Evolutionary conservation across 2,888 invertebrate species (phyloP), one percentile per base, ranked within the genome.

Genomic region (Synergus japonicus): DNA sequence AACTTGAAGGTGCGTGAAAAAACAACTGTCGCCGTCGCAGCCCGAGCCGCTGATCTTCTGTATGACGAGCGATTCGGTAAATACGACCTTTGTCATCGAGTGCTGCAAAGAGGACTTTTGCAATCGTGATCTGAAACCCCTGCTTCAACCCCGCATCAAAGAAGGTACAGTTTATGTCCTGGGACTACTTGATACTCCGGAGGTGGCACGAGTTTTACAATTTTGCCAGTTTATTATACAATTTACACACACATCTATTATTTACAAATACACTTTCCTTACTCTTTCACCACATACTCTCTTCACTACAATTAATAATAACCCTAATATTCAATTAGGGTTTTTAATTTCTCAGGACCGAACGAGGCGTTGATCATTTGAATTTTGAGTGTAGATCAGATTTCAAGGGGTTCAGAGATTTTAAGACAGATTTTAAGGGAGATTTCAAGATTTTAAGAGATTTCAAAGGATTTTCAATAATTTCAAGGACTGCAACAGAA

Each of bases 61-160:
- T 94, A 95, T 95, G 93, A 94, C 95, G 93, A 95, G 95, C 93
- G 95, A 94, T 93, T 94, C 94, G 93, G 94, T 94, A 93, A 96
- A 96, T 94, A 95, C 95, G 91, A 94, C 95, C 89, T 95, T 96
- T 94, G 95, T 95, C 93, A 95, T 96, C 94, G 94, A 95, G 92
- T 97, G 97, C 95, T 97, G 97, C 95, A 95, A 95, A 93, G 93
- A 95, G 93, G 94, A 94, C 94, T 95, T 95, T 95, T 96, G 96
- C 95, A 96, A 96, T 94, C 94, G 93, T 90, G 93, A 94, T 90
- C 94, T 96, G 93, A 94, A 93, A 92, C 95, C 96, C 92, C 94
- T 94, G 92, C 94, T 96, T 92, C 94, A 94, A 92, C 93, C 93
- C 92, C 89, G 89, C 89, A 94, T 93, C 93, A 93, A 93, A 92